These are phyloP conservation scores for Lagopus leucura DNA, from an alignment of 2,113 vertebrate species.

Conservation along the genomic window DNA sequence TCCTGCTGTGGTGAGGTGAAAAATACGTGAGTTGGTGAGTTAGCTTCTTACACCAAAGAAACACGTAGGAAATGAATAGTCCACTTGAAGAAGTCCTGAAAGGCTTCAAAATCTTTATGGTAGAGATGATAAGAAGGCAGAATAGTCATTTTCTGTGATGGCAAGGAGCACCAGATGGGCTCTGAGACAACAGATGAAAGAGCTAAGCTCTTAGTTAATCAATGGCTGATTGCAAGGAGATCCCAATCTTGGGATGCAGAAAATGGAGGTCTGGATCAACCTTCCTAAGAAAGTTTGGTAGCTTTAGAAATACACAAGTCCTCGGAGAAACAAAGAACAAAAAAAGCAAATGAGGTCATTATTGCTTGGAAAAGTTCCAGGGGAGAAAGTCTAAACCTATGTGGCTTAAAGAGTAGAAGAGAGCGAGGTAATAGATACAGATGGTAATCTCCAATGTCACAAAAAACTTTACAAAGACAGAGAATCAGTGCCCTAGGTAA, in stretches of 20 bases:
- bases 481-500: neutral
- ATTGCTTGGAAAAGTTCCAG: neutral
- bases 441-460: fast-evolving
- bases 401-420: neutral
- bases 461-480: neutral
- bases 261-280: neutral
- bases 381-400: neutral
- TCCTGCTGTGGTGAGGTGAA: neutral
- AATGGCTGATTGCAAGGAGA: neutral
- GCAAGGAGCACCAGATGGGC: neutral
- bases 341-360: neutral
- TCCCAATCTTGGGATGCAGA: neutral
- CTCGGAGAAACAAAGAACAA: neutral
- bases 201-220: neutral
- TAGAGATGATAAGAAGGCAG: neutral
- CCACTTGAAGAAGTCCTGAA: neutral
- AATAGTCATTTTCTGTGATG: neutral
- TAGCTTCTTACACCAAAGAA: neutral
- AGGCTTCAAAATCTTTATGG: neutral
- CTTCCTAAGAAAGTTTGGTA: neutral
- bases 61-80: neutral
- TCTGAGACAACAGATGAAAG: neutral
- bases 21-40: neutral
- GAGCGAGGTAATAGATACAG: neutral
- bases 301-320: neutral